Percentiles rank a stretch among this genome's conserved stretches.
phyloP scores from a whole-genome alignment of 1,140 invertebrate genomes.

The Camponotus floridanus region DNA sequence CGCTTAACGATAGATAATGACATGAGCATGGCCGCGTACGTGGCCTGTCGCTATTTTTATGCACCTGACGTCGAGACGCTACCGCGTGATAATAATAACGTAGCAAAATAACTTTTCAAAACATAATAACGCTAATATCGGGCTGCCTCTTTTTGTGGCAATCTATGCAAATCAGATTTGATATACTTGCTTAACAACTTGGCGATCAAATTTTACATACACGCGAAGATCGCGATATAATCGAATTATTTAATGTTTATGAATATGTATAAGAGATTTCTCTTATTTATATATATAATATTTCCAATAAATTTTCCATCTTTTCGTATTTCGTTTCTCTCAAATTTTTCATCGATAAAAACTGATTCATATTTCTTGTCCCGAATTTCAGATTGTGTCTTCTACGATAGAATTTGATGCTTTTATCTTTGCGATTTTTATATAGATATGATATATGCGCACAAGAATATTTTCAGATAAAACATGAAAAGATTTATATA shows the following conservation, averaged over 20 bases:
- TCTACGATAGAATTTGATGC: background rate
- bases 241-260: background rate
- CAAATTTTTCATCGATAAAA: slow-evolving; percentile 43
- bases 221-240: background rate
- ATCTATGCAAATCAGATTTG: slow-evolving; percentile 17
- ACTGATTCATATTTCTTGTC: slow-evolving; percentile 41
- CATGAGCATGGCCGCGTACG: slow-evolving; percentile 6
- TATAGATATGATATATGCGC: background rate
- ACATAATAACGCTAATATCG: slow-evolving; percentile 24
- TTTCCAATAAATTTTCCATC: slow-evolving; percentile 27
- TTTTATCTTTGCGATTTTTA: slow-evolving; percentile 1
- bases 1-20: slow-evolving; percentile 30
- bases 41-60: slow-evolving; percentile 43
- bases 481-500: background rate
- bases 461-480: slow-evolving; percentile 22
- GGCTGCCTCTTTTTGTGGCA: background rate
- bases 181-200: slow-evolving; percentile 22
- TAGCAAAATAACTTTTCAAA: slow-evolving; percentile 45
- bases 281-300: background rate
- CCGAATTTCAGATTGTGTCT: slow-evolving; percentile 37
- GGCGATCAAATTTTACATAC: background rate
- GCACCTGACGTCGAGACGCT: slow-evolving; percentile 50
- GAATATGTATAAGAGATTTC: slow-evolving; percentile 8
- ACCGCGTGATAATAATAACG: slow-evolving; percentile 49
- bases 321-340: slow-evolving; percentile 2